Evolutionary conservation across 2,113 vertebrate species (phyloP), one percentile per base, ranked within the genome.

Genomic region (Campylomormyrus numenius): DNA sequence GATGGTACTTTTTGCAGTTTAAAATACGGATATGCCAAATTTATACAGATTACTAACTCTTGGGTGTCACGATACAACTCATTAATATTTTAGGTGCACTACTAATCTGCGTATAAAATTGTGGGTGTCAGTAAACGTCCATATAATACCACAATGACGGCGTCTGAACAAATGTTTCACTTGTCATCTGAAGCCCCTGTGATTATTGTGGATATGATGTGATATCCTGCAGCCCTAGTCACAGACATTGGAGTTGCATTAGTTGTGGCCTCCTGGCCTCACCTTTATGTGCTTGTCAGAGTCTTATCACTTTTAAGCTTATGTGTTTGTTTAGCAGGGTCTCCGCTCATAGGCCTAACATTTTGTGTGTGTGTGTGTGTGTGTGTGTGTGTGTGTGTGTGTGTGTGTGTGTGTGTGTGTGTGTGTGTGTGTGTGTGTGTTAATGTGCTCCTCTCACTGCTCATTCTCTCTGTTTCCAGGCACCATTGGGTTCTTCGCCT

Each of bases 401-500:
- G 8, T 5, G 35, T 35, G 35, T 17, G 50, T 21, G 19, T 7
- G 53, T 56, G 24, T 27, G n/a, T 66, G 8, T 3, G 2, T 3
- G 9, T 6, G 53, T 56, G 6, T 46, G 46, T 48, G 7, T 48
- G 48, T 21, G 19, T 31, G n/a, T n/a, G n/a, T n/a, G n/a, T n/a
- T n/a, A n/a, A n/a, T 17, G 1, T 39, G 0, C 35, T 42, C 74
- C 11, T 19, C 74, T 56, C 17, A 19, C 35, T 7, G 31, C 74
- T 80, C 35, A 39, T 80, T 80, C 35, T 80, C 91, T 88, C 27
- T 42, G n/a, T 45, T 90, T 39, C 3, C 92, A 99, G 98, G 98
- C 91, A 98, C 98, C 93, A 99, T 99, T 95, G 98, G 98, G 92
- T 99, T 99, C 95, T 99, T 99, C 91, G 97, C 98, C 91, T 99